phyloP scores from a whole-genome alignment of 2,797 vertebrate species.

The Varecia variegata region DNA sequence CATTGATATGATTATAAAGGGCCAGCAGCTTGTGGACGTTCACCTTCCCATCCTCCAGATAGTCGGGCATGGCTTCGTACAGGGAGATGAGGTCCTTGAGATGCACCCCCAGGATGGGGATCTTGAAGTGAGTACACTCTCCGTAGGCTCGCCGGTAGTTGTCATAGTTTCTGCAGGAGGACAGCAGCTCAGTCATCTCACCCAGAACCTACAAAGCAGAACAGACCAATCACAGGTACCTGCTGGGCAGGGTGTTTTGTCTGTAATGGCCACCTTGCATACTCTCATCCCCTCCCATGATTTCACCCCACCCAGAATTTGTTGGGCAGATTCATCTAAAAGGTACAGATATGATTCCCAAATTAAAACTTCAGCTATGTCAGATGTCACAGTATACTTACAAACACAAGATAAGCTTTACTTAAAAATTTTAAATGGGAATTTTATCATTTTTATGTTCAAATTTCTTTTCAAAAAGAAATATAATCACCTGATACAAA shows the following conservation, averaged over 20 bases:
- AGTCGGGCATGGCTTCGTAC: slow-evolving; percentile 95
- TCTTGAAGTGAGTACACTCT: slow-evolving; percentile 92
- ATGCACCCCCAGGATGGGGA: slow-evolving; percentile 96
- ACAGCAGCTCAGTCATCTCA: slow-evolving; percentile 97
- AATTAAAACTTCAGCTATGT: background rate
- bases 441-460: background rate
- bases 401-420: background rate
- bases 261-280: background rate
- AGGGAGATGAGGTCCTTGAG: slow-evolving; percentile 96
- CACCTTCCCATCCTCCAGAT: slow-evolving; percentile 93
- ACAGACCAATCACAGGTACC: background rate
- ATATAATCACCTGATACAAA: background rate
- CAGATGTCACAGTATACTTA: background rate
- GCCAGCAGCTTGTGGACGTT: slow-evolving; percentile 95
- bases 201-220: slow-evolving; percentile 89
- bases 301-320: background rate
- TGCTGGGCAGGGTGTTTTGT: background rate
- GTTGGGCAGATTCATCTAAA: background rate
- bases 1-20: slow-evolving; percentile 94
- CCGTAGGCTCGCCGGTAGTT: slow-evolving; percentile 94
- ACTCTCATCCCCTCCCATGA: no score
- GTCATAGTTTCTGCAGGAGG: slow-evolving; percentile 95
- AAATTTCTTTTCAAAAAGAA: slow-evolving; percentile 28
- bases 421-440: background rate
- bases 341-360: background rate